Percentiles rank a stretch among this genome's conserved stretches.
Conservation (phyloP, 1,140 invertebrate genomes). For the Ooceraea biroi region DNA sequence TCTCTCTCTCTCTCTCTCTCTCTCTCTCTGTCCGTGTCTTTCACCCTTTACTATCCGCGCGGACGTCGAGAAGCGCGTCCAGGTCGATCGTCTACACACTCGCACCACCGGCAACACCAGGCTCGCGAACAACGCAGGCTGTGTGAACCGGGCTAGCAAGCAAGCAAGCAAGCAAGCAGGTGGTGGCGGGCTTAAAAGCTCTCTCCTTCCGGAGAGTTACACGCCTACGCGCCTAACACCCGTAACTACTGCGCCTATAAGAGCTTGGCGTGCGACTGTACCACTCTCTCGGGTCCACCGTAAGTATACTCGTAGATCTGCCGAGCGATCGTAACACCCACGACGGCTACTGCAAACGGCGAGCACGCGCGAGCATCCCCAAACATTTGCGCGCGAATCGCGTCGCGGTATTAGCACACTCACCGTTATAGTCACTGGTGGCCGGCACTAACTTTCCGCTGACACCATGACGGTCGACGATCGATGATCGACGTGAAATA, state of each 20-base stretch:
- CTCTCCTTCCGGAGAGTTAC: slow-evolving; percentile 67
- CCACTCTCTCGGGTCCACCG: slow-evolving; percentile 66
- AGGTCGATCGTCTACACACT: slow-evolving; percentile 43
- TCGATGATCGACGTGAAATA: too few relatives aligned
- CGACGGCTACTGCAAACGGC: slow-evolving; percentile 41
- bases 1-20: not conserved
- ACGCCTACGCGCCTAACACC: slow-evolving; percentile 69
- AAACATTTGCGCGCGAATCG: not conserved
- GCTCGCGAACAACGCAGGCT: slow-evolving; percentile 39
- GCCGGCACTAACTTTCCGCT: too few relatives aligned
- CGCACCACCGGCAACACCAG: slow-evolving; percentile 4
- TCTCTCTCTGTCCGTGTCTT: not conserved
- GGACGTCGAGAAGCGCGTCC: slow-evolving; percentile 46
- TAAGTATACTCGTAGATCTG: slow-evolving; percentile 69
- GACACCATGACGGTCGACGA: too few relatives aligned
- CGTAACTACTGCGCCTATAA: slow-evolving; percentile 63
- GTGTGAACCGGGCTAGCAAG: slow-evolving; percentile 29
- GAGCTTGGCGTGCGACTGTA: slow-evolving; percentile 58
- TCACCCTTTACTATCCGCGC: slow-evolving; percentile 14
- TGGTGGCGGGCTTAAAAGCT: slow-evolving; percentile 50
- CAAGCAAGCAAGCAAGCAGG: slow-evolving; percentile 38
- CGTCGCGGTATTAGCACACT: too few relatives aligned
- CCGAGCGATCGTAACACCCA: slow-evolving; percentile 58
- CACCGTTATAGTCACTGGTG: too few relatives aligned
- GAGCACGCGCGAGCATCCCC: slow-evolving; percentile 2